Conservation (phyloP, 2,113 vertebrate species). For the Australoheros scitulus region DNA sequence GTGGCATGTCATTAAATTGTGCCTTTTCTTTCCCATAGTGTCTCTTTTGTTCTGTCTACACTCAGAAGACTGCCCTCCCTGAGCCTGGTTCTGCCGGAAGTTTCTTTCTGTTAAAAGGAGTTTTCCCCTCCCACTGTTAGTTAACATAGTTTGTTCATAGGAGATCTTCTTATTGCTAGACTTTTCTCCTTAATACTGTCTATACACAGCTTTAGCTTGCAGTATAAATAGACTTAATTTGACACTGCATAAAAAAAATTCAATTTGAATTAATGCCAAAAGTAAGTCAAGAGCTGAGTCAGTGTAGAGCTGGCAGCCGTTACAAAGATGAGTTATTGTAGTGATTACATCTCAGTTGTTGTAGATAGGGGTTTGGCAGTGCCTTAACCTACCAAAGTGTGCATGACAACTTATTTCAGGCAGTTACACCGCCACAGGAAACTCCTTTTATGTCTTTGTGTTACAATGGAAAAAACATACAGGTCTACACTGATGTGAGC, state of each 20-base stretch:
- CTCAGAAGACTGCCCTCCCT: no score
- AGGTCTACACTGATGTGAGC: slow-evolving; percentile 1
- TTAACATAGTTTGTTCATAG: not conserved
- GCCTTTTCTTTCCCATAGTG: no score
- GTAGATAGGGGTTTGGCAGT: not conserved
- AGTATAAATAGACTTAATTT: not conserved
- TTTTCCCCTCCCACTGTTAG: not conserved
- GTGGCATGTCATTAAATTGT: not conserved
- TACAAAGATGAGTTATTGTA: not conserved
- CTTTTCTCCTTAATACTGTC: not conserved
- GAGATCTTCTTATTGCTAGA: not conserved
- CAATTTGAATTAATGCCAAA: not conserved
- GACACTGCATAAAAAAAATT: not conserved
- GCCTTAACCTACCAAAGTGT: not conserved
- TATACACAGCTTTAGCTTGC: not conserved
- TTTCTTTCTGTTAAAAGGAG: not conserved
- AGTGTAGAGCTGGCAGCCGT: not conserved
- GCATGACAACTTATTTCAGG: not conserved
- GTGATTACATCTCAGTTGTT: slow-evolving; percentile 8
- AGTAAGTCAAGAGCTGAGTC: not conserved
- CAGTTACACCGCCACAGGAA: not conserved
- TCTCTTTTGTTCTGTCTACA: no score
- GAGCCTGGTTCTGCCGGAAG: not conserved
- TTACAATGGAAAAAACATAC: not conserved
- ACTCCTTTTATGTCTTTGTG: slow-evolving; percentile 23